A percentile compares a stretch with the other conserved stretches of the same genome.
Conservation (phyloP, 2,888 invertebrate species). For the Orthonychiurus folsomi region DNA sequence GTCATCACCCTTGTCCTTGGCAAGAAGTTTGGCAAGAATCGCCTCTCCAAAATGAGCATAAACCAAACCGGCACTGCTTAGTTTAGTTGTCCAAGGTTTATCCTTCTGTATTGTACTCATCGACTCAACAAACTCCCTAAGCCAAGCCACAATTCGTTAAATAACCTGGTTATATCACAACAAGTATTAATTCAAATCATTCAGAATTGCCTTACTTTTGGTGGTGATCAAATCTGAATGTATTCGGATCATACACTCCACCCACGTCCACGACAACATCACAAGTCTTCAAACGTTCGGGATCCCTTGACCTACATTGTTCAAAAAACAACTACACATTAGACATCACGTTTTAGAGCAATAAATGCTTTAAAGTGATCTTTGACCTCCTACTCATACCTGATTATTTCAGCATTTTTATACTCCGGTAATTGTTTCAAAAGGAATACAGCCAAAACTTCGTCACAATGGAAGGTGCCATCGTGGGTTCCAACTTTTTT, state of each 20-base stretch:
- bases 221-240: constrained; percentile 85
- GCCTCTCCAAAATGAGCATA: constrained; percentile 81
- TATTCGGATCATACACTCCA: constrained; percentile 65
- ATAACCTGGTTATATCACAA: too few species aligned
- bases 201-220: constrained; percentile 62
- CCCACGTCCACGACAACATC: constrained; percentile 96
- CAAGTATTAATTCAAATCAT: too few species aligned
- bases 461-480: constrained; percentile 88
- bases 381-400: too few species aligned
- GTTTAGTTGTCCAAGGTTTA: constrained; percentile 51
- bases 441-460: constrained; percentile 88
- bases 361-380: too few species aligned
- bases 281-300: constrained; percentile 59
- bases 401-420: constrained; percentile 67
- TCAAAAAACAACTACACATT: too few species aligned
- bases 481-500: constrained; percentile 60
- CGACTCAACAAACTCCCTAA: too few species aligned
- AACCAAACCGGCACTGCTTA: constrained; percentile 90
- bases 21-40: constrained; percentile 57
- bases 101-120: constrained; percentile 55
- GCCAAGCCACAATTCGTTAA: too few species aligned
- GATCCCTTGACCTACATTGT: constrained; percentile 51
- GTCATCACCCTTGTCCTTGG: constrained; percentile 45
- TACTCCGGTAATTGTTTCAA: constrained; percentile 70
- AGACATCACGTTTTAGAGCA: not conserved